Evolutionary conservation across 2,888 invertebrate species (phyloP).

Genomic region (Ommatoiulus sabulosus): DNA sequence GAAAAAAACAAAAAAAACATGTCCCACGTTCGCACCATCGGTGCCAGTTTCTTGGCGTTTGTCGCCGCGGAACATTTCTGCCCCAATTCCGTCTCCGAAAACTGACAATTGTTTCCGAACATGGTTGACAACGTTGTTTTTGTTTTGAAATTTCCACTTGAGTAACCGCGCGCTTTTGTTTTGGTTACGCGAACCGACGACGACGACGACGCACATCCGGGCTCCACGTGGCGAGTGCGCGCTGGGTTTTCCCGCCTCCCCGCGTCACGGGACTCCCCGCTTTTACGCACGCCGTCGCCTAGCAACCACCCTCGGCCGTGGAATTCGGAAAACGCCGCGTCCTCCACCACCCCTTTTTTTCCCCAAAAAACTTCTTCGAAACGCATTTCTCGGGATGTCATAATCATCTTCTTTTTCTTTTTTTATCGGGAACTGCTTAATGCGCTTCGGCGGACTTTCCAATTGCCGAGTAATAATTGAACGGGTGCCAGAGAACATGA

Average conservation of each 20-base stretch:
- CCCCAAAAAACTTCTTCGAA: slow-evolving; percentile 3
- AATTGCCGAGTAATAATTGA: background rate
- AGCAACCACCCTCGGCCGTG: background rate
- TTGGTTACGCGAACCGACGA: background rate
- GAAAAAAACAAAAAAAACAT: too few relatives aligned
- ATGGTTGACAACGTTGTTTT: background rate
- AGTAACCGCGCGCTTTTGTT: slow-evolving; percentile 8
- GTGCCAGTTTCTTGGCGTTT: too few relatives aligned
- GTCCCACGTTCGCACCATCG: too few relatives aligned
- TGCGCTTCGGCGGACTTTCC: background rate
- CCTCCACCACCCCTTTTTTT: background rate
- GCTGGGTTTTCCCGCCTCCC: slow-evolving; percentile 18
- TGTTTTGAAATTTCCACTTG: slow-evolving; percentile 26
- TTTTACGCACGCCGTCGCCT: slow-evolving; percentile 25
- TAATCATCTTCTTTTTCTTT: background rate
- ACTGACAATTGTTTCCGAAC: too few relatives aligned
- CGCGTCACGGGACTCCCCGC: slow-evolving; percentile 25
- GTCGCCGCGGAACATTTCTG: too few relatives aligned
- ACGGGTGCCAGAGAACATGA: slow-evolving; percentile 7
- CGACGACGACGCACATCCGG: background rate
- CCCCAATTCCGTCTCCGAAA: too few relatives aligned
- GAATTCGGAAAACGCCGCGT: background rate
- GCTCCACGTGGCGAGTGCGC: background rate
- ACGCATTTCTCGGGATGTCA: background rate
- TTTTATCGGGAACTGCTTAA: background rate